A percentile compares a stretch with the other conserved stretches of the same genome.
Evolutionary conservation across 2,888 invertebrate genomes (phyloP).

Genomic region (Entomobrya multifasciata): DNA sequence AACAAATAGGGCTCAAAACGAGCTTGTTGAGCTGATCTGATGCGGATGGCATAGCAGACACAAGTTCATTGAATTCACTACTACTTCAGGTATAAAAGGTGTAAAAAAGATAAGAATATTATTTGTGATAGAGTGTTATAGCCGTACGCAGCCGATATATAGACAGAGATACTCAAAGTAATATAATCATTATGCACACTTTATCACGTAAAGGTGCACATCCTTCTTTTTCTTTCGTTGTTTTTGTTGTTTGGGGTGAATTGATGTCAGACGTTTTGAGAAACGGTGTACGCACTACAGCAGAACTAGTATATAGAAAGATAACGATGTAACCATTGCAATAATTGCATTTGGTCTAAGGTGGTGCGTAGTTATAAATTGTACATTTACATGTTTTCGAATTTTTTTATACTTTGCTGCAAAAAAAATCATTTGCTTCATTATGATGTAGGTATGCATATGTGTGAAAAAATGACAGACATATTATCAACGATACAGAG

Average conservation of each 20-base stretch:
- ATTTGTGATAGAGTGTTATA: not conserved
- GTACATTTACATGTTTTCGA: not conserved
- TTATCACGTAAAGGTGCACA: slow-evolving; percentile 29
- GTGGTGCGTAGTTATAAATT: no score
- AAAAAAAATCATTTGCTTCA: slow-evolving; percentile 3
- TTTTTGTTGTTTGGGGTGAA: slow-evolving; percentile 37
- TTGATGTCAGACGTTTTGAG: slow-evolving; percentile 45
- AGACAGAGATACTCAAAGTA: not conserved
- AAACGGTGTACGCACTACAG: slow-evolving; percentile 40
- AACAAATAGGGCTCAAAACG: slow-evolving; percentile 38
- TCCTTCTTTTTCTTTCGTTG: slow-evolving; percentile 13
- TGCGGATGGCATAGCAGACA: slow-evolving; percentile 16
- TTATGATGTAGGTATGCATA: no score
- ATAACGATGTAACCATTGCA: slow-evolving; percentile 10
- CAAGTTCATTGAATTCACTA: slow-evolving; percentile 54
- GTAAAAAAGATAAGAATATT: slow-evolving; percentile 38
- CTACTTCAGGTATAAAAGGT: slow-evolving; percentile 26
- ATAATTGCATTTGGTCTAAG: no score
- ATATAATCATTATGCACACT: not conserved
- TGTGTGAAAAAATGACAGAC: no score
- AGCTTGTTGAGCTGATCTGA: slow-evolving; percentile 35
- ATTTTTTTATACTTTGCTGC: not conserved
- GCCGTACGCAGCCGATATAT: not conserved
- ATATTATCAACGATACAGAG: no score
- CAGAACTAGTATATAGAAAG: not conserved